phyloP scores from a whole-genome alignment of 2,113 vertebrate species.

The Dicentrarchus labrax region DNA sequence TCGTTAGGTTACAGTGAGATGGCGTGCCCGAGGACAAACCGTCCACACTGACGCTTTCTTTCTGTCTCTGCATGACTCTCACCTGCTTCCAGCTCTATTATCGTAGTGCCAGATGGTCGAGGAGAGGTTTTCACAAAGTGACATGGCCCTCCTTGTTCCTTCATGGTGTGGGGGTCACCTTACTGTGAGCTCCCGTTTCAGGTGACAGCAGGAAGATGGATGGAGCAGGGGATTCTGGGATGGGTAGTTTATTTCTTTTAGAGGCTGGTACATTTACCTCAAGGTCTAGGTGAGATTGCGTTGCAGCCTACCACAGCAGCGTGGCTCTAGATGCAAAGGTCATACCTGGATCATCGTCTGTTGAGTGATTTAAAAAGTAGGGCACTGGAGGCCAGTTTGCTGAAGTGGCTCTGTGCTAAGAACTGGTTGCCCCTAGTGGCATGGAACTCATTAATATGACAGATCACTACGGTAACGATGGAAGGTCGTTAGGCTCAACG shows the following conservation, averaged over 20 bases:
- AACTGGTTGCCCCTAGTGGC: slow-evolving; percentile 52
- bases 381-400: slow-evolving; percentile 51
- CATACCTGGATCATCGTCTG: slow-evolving; percentile 40
- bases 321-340: slow-evolving; percentile 38
- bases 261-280: slow-evolving; percentile 32
- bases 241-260: slow-evolving; percentile 59
- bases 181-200: slow-evolving; percentile 76
- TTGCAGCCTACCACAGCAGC: neutral
- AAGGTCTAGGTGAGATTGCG: slow-evolving; percentile 49
- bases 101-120: slow-evolving; percentile 74
- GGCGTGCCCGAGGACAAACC: slow-evolving; percentile 30
- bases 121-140: slow-evolving; percentile 71
- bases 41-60: slow-evolving; percentile 10
- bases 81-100: slow-evolving; percentile 71
- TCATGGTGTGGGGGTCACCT: slow-evolving; percentile 71
- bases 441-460: slow-evolving; percentile 62
- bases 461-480: slow-evolving; percentile 49
- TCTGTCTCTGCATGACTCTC: slow-evolving; percentile 35
- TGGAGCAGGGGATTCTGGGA: slow-evolving; percentile 75
- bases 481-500: slow-evolving; percentile 50
- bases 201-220: slow-evolving; percentile 75
- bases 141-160: slow-evolving; percentile 74
- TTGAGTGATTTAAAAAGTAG: slow-evolving; percentile 49
- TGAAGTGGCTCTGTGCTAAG: slow-evolving; percentile 34
- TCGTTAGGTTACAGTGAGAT: slow-evolving; percentile 61